These are phyloP conservation scores for Eustalomyia histrio DNA, from an alignment of 2,888 invertebrate genomes.

Conservation along the genomic window DNA sequence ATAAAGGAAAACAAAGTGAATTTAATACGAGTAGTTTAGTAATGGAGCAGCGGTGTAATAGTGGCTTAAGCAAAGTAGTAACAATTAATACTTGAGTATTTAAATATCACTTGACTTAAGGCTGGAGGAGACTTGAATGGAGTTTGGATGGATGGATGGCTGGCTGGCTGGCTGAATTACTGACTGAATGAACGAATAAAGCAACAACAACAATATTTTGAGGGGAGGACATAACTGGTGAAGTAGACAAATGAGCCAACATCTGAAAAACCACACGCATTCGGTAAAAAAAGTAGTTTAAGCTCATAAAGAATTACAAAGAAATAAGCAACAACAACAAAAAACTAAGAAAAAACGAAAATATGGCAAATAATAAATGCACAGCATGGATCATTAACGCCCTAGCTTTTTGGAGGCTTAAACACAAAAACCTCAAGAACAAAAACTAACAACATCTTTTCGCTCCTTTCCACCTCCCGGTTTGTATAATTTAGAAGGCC, in stretches of 20 bases:
- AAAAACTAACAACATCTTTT: conserved; percentile 16
- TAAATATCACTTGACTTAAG: conserved; percentile 75
- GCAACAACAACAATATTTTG: conserved; percentile 5
- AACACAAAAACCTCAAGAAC: conserved; percentile 16
- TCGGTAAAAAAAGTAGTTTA: background rate
- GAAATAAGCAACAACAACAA: conserved; percentile 30
- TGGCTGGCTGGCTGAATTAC: conserved; percentile 24
- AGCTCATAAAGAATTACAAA: conserved; percentile 50
- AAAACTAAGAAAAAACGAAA: background rate
- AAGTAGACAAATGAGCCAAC: conserved; percentile 73
- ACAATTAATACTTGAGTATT: conserved; percentile 76
- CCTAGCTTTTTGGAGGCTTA: conserved; percentile 43
- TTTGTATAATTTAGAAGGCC: conserved; percentile 56
- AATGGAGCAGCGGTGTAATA: background rate
- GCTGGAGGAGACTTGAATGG: conserved; percentile 16
- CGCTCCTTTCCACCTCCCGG: background rate
- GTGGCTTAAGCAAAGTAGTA: conserved; percentile 63
- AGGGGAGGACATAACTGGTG: conserved; percentile 56
- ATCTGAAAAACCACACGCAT: conserved; percentile 62
- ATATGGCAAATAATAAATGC: conserved; percentile 48
- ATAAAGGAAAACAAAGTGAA: background rate
- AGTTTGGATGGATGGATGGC: conserved; percentile 31
- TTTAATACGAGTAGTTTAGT: conserved; percentile 42
- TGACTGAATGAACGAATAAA: conserved; percentile 34
- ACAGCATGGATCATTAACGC: conserved; percentile 66